Percentiles rank a stretch among this genome's conserved stretches.
Evolutionary conservation across 2,113 vertebrate species (phyloP).

Genomic region (Chelonoidis abingdonii): DNA sequence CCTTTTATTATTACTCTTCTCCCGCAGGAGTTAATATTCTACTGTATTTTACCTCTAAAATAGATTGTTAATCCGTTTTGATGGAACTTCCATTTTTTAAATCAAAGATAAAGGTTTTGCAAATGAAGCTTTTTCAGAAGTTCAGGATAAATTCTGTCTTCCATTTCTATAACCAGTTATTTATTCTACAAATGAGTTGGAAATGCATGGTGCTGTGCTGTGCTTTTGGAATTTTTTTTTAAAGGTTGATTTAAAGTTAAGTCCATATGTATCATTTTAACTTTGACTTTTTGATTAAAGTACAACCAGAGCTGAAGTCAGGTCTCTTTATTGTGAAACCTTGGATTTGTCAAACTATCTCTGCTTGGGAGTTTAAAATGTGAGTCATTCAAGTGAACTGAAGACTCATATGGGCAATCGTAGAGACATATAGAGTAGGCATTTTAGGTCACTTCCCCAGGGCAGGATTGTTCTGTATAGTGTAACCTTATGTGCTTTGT

Average conservation of each 20-base stretch:
- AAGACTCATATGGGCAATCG: not conserved
- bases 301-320: not conserved
- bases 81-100: not conserved
- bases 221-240: not conserved
- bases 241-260: not conserved
- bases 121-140: not conserved
- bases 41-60: not conserved
- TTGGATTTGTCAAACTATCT: not conserved
- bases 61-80: too few species aligned
- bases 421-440: not conserved
- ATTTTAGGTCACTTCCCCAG: not conserved
- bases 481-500: not conserved
- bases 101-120: not conserved
- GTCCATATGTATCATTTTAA: not conserved
- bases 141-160: not conserved
- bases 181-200: not conserved
- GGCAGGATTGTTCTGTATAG: not conserved
- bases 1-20: not conserved
- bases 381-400: not conserved
- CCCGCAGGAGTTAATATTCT: not conserved
- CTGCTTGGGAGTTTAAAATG: not conserved
- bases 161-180: not conserved
- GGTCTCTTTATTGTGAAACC: not conserved
- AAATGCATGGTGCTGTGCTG: not conserved
- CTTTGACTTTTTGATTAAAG: not conserved